phyloP scores from a whole-genome alignment of 2,888 invertebrate genomes.

The Tenthredo scrophulariae region DNA sequence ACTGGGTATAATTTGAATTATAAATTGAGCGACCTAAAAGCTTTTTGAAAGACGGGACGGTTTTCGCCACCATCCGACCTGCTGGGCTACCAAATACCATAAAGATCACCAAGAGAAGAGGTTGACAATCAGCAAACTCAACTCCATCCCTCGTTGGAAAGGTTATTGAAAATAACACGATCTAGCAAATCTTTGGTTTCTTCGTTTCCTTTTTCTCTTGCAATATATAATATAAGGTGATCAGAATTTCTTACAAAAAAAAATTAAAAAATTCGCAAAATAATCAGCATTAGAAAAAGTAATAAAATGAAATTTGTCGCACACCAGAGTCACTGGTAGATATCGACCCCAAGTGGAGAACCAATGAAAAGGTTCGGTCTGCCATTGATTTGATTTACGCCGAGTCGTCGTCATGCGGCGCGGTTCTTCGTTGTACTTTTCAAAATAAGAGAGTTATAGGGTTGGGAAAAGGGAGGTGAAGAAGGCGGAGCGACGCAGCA shows the following conservation, averaged over 20 bases:
- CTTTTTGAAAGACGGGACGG: conserved; percentile 29
- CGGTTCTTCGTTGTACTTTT: conserved; percentile 41
- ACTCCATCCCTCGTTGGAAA: background rate
- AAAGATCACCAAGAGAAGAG: background rate
- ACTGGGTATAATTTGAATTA: conserved; percentile 56
- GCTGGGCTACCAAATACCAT: background rate
- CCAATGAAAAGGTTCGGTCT: conserved; percentile 41
- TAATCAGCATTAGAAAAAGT: no score
- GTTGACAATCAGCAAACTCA: background rate
- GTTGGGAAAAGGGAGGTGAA: background rate
- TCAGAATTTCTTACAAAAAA: background rate
- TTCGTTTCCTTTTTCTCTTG: no score
- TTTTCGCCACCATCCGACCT: background rate
- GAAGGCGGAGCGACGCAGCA: conserved; percentile 15
- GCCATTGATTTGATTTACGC: conserved; percentile 48
- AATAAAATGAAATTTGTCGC: background rate
- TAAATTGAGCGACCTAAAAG: conserved; percentile 55
- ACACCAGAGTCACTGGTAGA: background rate
- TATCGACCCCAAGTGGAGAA: conserved; percentile 21
- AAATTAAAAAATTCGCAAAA: no score
- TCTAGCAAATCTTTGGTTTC: background rate
- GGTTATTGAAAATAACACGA: conserved; percentile 10
- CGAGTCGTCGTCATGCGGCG: conserved; percentile 39
- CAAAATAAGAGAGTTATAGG: conserved; percentile 46
- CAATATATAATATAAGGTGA: background rate